Percentiles rank a stretch among this genome's conserved stretches.
Evolutionary conservation across 2,888 invertebrate genomes (phyloP).

Genomic region (Leucoma salicis): DNA sequence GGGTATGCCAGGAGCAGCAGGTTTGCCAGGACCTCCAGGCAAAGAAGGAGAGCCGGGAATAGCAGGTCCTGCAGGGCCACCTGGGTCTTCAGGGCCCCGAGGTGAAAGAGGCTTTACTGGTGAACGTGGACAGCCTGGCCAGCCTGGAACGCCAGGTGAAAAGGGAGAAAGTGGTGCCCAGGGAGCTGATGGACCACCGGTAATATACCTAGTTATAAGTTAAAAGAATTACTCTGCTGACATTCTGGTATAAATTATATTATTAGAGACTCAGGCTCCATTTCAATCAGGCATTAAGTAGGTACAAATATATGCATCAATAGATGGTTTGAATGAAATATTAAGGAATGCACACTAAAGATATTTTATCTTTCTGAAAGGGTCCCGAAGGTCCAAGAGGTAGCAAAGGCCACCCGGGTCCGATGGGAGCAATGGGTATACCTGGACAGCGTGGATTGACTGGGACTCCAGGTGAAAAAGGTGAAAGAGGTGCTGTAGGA

Average conservation of each 20-base stretch:
- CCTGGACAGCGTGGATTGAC: conserved; percentile 86
- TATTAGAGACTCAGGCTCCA: too few species aligned
- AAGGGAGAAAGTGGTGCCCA: conserved; percentile 85
- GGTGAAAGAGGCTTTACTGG: conserved; percentile 89
- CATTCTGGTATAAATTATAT: too few species aligned
- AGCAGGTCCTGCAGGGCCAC: conserved; percentile 84
- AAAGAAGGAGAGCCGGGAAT: conserved; percentile 90
- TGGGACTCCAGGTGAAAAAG: conserved; percentile 87
- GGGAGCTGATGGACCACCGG: conserved; percentile 86
- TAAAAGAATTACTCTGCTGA: too few species aligned
- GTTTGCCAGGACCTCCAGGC: conserved; percentile 88
- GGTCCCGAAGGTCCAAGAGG: conserved; percentile 86
- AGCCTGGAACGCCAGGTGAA: conserved; percentile 84
- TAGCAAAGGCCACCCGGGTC: conserved; percentile 87
- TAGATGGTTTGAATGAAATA: too few species aligned
- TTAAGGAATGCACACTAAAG: too few species aligned
- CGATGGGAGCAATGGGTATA: conserved; percentile 86
- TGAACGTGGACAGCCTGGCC: conserved; percentile 87
- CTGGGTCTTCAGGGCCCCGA: conserved; percentile 83
- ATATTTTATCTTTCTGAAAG: conserved; percentile 50
- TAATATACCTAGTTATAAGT: too few species aligned
- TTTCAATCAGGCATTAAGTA: too few species aligned
- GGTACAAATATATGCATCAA: too few species aligned
- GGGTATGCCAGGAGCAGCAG: conserved; percentile 89
- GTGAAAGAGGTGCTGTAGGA: conserved; percentile 87